phyloP scores from a whole-genome alignment of 2,113 vertebrate species.

The Tamias sibiricus region DNA sequence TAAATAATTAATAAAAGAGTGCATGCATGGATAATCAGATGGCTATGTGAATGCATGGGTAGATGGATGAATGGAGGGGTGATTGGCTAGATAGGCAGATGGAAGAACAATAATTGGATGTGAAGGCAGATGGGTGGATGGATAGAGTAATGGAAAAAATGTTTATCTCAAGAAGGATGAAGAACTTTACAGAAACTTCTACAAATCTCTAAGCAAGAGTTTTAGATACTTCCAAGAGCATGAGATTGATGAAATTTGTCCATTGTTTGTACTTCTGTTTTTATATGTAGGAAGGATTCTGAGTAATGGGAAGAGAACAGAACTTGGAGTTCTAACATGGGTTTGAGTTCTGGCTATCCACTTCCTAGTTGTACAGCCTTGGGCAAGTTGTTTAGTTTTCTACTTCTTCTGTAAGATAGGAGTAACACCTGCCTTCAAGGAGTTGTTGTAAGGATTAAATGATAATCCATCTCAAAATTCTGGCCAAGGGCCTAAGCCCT shows the following conservation, averaged over 20 bases:
- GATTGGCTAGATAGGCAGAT: background rate
- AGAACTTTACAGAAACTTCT: background rate
- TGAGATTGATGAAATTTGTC: background rate
- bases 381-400: background rate
- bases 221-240: background rate
- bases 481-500: background rate
- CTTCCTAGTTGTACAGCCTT: background rate
- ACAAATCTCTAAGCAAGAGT: background rate
- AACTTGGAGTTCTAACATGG: background rate
- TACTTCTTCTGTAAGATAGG: background rate
- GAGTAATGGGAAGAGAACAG: background rate
- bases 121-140: background rate
- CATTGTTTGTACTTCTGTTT: background rate
- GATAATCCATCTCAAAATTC: background rate
- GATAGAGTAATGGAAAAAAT: background rate
- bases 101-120: background rate
- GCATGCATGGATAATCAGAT: background rate
- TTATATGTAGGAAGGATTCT: background rate
- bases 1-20: background rate
- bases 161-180: background rate
- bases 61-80: too few relatives aligned
- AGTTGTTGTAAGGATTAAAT: constrained; percentile 24
- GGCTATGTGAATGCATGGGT: background rate
- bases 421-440: background rate
- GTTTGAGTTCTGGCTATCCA: background rate